Percentiles rank a stretch among this genome's conserved stretches.
Evolutionary conservation across 1,140 invertebrate genomes (phyloP).

Genomic region (Musca domestica): DNA sequence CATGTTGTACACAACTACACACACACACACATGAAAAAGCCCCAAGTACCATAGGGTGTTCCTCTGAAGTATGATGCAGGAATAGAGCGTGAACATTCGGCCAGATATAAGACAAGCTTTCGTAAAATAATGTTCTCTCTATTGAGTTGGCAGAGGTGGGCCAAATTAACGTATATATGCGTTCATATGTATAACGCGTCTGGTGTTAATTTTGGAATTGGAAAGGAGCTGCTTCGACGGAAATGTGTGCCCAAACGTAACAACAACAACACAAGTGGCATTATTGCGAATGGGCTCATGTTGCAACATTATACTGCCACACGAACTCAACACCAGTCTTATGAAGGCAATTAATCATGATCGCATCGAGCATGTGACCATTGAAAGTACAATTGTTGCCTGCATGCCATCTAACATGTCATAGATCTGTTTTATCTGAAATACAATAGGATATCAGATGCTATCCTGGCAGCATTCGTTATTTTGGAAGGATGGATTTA

Average conservation of each 20-base stretch:
- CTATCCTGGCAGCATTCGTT: too few relatives aligned
- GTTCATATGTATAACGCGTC: too few relatives aligned
- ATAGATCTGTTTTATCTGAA: too few relatives aligned
- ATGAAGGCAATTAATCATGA: conserved; percentile 20
- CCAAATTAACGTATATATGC: neutral
- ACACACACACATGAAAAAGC: neutral
- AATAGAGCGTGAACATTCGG: too few relatives aligned
- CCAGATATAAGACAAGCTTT: too few relatives aligned
- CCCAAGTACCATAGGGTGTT: neutral
- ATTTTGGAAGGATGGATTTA: too few relatives aligned
- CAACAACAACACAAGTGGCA: neutral
- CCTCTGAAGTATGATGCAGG: neutral
- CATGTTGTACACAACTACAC: neutral
- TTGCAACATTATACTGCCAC: conserved; percentile 1
- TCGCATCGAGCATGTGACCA: conserved; percentile 9
- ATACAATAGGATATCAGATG: too few relatives aligned
- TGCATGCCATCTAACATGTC: too few relatives aligned
- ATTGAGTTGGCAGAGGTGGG: neutral
- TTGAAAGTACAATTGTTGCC: too few relatives aligned
- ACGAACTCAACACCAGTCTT: conserved; percentile 12
- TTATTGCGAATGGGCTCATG: neutral
- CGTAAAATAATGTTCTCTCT: conserved; percentile 4
- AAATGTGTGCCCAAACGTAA: neutral
- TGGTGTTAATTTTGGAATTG: conserved; percentile 16
- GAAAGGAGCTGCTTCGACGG: neutral